Evolutionary conservation across 1,140 invertebrate genomes (phyloP).

Genomic region (Cherax destructor): DNA sequence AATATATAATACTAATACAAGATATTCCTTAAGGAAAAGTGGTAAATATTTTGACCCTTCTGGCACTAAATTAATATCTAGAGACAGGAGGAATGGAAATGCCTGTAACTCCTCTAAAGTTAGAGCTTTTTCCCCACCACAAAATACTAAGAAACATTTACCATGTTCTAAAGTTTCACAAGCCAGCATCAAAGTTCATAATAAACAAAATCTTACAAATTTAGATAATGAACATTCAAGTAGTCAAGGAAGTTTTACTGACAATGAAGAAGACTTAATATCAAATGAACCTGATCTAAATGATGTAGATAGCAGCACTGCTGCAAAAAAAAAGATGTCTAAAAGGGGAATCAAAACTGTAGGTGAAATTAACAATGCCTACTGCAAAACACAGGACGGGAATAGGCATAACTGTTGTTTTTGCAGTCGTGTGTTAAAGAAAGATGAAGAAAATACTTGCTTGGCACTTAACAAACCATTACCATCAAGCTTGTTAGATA

Average conservation of each 20-base stretch:
- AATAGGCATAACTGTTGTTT: conserved; percentile 2
- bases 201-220: not conserved
- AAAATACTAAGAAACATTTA: not conserved
- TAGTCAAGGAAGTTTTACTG: not conserved
- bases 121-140: not conserved
- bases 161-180: too few species aligned
- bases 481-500: conserved; percentile 11
- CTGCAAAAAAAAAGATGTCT: not conserved
- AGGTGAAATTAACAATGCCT: not conserved
- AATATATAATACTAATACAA: not conserved
- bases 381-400: not conserved
- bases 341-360: not conserved
- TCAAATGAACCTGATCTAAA: not conserved
- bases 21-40: not conserved
- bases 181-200: too few species aligned
- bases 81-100: not conserved
- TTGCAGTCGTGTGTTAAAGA: not conserved
- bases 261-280: not conserved
- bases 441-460: not conserved
- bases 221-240: not conserved
- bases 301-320: not conserved
- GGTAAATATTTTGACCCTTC: not conserved
- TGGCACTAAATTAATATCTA: not conserved
- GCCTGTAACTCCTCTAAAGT: not conserved
- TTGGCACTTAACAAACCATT: not conserved